Evolutionary conservation across 2,797 vertebrate genomes (phyloP).

Genomic region (Gouania willdenowi): DNA sequence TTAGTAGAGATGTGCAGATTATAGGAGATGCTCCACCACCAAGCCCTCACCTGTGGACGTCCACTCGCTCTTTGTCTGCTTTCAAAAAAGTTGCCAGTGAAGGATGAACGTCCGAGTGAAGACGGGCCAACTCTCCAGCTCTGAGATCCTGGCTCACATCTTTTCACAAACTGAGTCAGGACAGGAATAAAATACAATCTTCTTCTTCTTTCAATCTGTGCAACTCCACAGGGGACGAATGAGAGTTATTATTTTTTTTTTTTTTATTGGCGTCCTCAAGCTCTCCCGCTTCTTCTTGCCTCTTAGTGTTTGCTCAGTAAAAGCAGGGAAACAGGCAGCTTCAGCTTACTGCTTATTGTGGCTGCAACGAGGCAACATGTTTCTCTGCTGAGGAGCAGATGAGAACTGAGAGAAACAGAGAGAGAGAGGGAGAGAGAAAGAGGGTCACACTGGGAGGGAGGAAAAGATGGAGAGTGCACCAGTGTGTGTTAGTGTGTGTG

Average conservation of each 20-base stretch:
- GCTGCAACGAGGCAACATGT: slow-evolving; percentile 52
- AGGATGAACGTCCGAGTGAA: slow-evolving; percentile 9
- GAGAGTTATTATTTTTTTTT: neutral
- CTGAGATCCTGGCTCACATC: slow-evolving; percentile 28
- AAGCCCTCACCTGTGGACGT: neutral
- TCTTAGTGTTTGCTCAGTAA: slow-evolving; percentile 20
- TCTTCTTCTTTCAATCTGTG: neutral
- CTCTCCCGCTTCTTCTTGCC: slow-evolving; percentile 3
- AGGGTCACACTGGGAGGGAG: slow-evolving; percentile 33
- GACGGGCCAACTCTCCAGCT: slow-evolving; percentile 37
- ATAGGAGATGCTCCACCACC: slow-evolving; percentile 4
- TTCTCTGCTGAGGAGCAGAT: slow-evolving; percentile 56
- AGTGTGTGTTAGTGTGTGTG: slow-evolving; percentile 45
- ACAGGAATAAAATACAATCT: slow-evolving; percentile 14
- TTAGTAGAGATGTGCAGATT: neutral
- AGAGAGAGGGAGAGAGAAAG: slow-evolving; percentile 17
- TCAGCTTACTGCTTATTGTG: slow-evolving; percentile 23
- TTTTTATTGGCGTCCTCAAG: neutral
- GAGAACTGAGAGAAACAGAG: slow-evolving; percentile 53
- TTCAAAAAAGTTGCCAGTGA: slow-evolving; percentile 33
- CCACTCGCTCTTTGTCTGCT: neutral
- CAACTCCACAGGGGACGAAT: no score
- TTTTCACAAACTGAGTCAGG: slow-evolving; percentile 40
- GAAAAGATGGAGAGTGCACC: slow-evolving; percentile 32
- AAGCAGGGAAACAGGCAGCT: slow-evolving; percentile 16